These are phyloP conservation scores for Himantopus leucocephalus DNA, from an alignment of 2,113 vertebrate genomes.

Conservation along the genomic window DNA sequence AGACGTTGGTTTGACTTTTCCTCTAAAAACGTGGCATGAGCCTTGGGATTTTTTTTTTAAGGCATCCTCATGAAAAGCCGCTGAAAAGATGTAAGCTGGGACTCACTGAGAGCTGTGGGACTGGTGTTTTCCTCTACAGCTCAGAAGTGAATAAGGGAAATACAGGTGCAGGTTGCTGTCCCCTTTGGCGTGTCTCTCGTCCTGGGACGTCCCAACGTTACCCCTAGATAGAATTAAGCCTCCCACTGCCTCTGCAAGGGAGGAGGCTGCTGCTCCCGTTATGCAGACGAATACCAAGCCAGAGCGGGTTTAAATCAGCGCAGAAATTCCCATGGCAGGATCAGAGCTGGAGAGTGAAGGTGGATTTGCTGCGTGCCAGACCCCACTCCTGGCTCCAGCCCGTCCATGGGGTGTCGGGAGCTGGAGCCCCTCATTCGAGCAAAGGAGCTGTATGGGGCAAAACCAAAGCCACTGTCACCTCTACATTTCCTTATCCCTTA, in stretches of 20 bases:
- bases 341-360: background rate
- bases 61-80: background rate
- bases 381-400: background rate
- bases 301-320: background rate
- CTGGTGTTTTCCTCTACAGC: background rate
- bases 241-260: background rate
- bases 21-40: background rate
- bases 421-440: rapidly evolving
- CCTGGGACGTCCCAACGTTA: background rate
- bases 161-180: background rate
- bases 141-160: background rate
- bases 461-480: background rate
- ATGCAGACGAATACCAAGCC: background rate
- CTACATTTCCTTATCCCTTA: background rate
- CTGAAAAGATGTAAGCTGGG: background rate
- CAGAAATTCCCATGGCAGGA: background rate
- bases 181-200: background rate
- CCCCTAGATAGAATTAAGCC: background rate
- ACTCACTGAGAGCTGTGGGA: background rate
- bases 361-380: background rate
- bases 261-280: background rate
- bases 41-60: background rate
- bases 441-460: background rate
- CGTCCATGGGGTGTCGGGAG: background rate
- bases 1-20: background rate